Evolutionary conservation across 2,113 vertebrate genomes (phyloP).

Genomic region (Gnathonemus echidnorhynchus): DNA sequence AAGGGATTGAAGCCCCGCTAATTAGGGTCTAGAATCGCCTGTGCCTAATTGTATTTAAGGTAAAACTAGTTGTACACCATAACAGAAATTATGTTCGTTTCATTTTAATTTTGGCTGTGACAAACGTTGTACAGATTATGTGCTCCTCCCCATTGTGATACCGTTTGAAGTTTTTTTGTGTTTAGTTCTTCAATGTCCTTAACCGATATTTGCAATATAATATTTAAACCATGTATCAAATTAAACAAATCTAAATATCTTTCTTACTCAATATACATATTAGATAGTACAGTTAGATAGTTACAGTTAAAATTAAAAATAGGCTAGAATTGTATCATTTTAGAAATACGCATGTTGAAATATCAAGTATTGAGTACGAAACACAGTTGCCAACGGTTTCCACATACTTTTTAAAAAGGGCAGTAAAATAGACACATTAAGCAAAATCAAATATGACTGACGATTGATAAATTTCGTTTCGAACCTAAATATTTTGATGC

Average conservation of each 20-base stretch:
- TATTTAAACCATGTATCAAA: not conserved
- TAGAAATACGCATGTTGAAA: not conserved
- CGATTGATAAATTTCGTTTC: not conserved
- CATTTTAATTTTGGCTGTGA: not conserved
- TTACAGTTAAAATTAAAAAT: not conserved
- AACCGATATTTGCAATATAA: not conserved
- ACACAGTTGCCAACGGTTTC: not conserved
- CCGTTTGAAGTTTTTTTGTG: not conserved
- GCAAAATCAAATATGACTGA: not conserved
- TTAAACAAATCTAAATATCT: not conserved
- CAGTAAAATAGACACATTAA: not conserved
- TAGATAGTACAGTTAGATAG: not conserved
- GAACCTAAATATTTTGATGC: not conserved
- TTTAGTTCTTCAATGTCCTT: not conserved
- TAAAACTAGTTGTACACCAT: not conserved
- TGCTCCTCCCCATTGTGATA: not conserved
- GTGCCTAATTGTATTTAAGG: not conserved
- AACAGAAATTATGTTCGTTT: not conserved
- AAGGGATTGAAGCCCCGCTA: not conserved
- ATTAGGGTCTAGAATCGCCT: not conserved
- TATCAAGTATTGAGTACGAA: not conserved
- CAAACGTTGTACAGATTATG: not conserved
- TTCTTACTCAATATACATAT: not conserved
- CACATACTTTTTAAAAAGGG: not conserved
- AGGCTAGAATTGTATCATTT: not conserved